A percentile compares a stretch with the other conserved stretches of the same genome.
These are phyloP conservation scores for Anthonomus grandis DNA, from an alignment of 1,140 invertebrate genomes.

Conservation along the genomic window DNA sequence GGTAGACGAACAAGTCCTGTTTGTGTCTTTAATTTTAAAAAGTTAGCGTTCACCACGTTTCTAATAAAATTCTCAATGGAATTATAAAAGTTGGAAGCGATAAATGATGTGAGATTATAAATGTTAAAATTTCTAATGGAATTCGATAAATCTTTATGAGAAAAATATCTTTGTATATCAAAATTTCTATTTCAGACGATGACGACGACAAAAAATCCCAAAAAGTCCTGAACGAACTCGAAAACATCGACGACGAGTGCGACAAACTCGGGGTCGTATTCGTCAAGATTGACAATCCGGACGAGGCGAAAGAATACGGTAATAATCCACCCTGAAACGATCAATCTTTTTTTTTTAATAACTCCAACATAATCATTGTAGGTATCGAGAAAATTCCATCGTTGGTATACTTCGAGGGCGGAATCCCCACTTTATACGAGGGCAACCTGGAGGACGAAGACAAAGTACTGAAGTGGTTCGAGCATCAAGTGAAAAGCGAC, in stretches of 20 bases:
- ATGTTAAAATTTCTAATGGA: too few species aligned
- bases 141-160: neutral
- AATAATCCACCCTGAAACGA: neutral
- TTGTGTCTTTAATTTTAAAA: too few species aligned
- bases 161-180: neutral
- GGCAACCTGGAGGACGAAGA: constrained; percentile 90
- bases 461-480: constrained; percentile 84
- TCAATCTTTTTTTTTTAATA: too few species aligned
- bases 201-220: constrained; percentile 87
- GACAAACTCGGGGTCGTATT: constrained; percentile 83
- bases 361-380: neutral
- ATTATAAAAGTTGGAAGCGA: too few species aligned
- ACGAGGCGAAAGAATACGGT: constrained; percentile 87
- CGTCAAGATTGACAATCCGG: constrained; percentile 89
- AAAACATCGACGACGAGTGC: constrained; percentile 94
- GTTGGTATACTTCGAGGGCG: constrained; percentile 88
- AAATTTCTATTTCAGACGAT: constrained; percentile 64
- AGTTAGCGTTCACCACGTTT: too few species aligned
- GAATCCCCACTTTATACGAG: constrained; percentile 83
- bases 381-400: constrained; percentile 78
- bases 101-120: too few species aligned
- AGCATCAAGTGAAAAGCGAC: constrained; percentile 79
- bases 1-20: too few species aligned
- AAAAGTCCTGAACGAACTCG: constrained; percentile 81
- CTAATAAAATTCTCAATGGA: too few species aligned